Conservation (phyloP, 2,888 invertebrate genomes). For the Papilio elwesi region DNA sequence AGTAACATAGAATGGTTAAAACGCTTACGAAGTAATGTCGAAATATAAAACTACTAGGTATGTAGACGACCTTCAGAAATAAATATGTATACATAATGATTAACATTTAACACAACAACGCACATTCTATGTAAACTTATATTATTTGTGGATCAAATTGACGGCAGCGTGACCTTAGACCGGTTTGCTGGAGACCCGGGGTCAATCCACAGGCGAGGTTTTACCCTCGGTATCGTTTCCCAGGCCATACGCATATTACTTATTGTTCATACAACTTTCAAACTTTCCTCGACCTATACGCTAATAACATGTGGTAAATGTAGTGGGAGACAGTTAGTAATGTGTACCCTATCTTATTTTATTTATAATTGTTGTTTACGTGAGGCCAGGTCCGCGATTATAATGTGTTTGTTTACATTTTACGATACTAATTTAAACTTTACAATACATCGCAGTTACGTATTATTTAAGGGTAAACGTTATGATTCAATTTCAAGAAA, state of each 20-base stretch:
- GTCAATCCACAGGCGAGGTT: not conserved
- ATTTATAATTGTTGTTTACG: no score
- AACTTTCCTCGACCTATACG: not conserved
- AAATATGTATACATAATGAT: no score
- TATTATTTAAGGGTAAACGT: no score
- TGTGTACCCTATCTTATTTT: no score
- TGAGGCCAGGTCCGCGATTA: not conserved
- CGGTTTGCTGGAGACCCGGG: not conserved
- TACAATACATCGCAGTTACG: no score
- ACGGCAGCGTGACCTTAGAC: not conserved
- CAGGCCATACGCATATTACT: not conserved
- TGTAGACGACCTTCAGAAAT: no score
- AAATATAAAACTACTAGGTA: not conserved
- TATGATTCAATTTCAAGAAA: no score
- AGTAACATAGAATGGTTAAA: no score
- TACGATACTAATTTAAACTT: not conserved
- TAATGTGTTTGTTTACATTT: not conserved
- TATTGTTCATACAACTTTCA: not conserved
- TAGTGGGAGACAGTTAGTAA: not conserved
- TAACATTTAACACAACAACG: no score
- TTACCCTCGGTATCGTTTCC: not conserved
- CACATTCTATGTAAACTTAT: not conserved
- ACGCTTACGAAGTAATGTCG: no score
- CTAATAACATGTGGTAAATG: not conserved
- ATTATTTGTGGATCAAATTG: not conserved